A percentile compares a stretch with the other conserved stretches of the same genome.
Conservation (phyloP, 2,113 vertebrate genomes). For the Papio anubis region DNA sequence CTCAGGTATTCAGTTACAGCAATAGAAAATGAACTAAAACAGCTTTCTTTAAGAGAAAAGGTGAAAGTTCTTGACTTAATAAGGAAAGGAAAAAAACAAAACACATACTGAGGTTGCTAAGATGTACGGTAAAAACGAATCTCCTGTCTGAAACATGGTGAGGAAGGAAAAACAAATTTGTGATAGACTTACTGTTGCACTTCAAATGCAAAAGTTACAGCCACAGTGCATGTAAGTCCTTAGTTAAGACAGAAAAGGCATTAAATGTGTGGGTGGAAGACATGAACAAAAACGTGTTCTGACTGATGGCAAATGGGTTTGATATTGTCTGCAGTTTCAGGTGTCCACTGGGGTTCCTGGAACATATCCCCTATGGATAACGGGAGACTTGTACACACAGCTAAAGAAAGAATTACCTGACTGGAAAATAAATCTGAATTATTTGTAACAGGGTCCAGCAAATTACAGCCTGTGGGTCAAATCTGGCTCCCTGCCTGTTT, state of each 20-base stretch:
- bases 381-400: not conserved
- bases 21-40: not conserved
- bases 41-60: not conserved
- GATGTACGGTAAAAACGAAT: not conserved
- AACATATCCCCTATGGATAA: not conserved
- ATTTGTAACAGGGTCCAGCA: not conserved
- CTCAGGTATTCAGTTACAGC: not conserved
- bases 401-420: not conserved
- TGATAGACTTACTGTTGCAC: not conserved
- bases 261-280: not conserved
- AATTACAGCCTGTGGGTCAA: not conserved
- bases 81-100: not conserved
- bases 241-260: not conserved
- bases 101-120: not conserved
- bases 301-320: not conserved
- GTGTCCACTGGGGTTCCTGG: not conserved
- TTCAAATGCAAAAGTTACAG: not conserved
- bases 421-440: conserved; percentile 15
- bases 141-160: not conserved
- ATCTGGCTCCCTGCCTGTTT: not conserved
- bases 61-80: not conserved
- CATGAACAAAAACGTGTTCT: not conserved
- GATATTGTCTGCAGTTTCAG: not conserved
- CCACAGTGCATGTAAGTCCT: not conserved
- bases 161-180: not conserved